A percentile compares a stretch with the other conserved stretches of the same genome.
Evolutionary conservation across 2,888 invertebrate genomes (phyloP).

Genomic region (Frankliniella intonsa): DNA sequence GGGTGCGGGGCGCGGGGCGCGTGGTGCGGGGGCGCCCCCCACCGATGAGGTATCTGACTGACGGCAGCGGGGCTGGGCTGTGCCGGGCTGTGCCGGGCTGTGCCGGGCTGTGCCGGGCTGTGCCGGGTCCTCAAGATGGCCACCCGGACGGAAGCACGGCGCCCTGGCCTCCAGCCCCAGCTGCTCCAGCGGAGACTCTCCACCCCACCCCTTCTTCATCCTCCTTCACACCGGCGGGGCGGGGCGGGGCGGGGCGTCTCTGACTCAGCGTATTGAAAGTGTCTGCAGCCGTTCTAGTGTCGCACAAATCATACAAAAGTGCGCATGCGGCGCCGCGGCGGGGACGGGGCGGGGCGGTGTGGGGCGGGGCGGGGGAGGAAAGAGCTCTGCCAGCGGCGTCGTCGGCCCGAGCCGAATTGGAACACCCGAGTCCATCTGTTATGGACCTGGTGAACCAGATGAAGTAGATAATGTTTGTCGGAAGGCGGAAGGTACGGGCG

Average conservation of each 20-base stretch:
- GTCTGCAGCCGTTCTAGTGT: not conserved
- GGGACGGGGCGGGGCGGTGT: not conserved
- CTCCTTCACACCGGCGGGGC: conserved; percentile 29
- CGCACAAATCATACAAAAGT: conserved; percentile 25
- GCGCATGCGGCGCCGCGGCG: not conserved
- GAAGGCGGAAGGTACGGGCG: not conserved
- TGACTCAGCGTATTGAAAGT: conserved; percentile 25
- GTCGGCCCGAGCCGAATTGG: not conserved
- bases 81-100: too few species aligned
- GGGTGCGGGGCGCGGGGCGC: too few species aligned
- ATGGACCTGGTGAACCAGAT: not conserved
- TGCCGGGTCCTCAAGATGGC: too few species aligned
- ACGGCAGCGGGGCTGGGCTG: too few species aligned
- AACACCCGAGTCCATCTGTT: not conserved
- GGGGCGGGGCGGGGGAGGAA: not conserved
- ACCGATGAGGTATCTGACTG: too few species aligned
- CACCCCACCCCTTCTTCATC: not conserved
- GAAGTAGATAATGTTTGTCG: not conserved
- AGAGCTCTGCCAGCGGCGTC: too few species aligned
- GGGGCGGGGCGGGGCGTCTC: conserved; percentile 8
- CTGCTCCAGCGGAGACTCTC: not conserved
- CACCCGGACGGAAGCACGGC: too few species aligned
- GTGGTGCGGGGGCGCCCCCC: too few species aligned
- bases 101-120: too few species aligned
- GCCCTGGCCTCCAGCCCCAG: too few species aligned